Percentiles rank a stretch among this genome's conserved stretches.
Conservation (phyloP, 2,113 vertebrate genomes). For the Pandion haliaetus region DNA sequence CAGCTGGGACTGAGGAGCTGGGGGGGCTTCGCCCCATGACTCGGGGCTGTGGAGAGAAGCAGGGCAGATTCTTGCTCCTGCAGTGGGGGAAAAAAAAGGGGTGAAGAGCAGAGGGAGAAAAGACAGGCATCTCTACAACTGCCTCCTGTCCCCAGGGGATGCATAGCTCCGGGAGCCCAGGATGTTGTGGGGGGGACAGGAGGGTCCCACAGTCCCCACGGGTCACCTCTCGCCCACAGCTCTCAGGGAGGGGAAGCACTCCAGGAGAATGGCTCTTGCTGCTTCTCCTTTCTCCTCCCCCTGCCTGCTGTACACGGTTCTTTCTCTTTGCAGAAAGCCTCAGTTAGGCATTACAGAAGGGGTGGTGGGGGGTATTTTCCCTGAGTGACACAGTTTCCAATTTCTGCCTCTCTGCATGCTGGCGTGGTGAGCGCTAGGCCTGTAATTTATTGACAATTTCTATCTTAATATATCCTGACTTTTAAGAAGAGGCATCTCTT, state of each 20-base stretch:
- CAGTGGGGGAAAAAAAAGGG: background rate
- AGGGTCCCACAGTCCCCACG: fast-evolving
- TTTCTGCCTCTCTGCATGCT: background rate
- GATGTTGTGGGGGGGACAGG: fast-evolving
- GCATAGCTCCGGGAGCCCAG: fast-evolving
- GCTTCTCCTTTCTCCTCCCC: background rate
- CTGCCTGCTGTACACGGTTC: fast-evolving
- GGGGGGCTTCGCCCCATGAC: background rate
- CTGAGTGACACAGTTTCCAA: background rate
- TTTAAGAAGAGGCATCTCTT: background rate
- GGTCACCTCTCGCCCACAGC: background rate
- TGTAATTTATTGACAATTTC: constrained; percentile 11
- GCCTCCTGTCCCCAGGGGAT: background rate
- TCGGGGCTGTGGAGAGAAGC: background rate
- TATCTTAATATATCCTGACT: constrained; percentile 19
- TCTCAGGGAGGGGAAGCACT: fast-evolving
- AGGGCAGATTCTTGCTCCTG: background rate
- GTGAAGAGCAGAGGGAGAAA: background rate
- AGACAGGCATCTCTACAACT: background rate
- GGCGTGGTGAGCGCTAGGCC: background rate
- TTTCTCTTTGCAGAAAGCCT: background rate
- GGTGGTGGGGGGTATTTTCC: background rate
- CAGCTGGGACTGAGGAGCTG: background rate
- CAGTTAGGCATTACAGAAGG: background rate
- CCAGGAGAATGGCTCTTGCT: background rate